Evolutionary conservation across 2,888 invertebrate species (phyloP).

Genomic region (Erebia palarica): DNA sequence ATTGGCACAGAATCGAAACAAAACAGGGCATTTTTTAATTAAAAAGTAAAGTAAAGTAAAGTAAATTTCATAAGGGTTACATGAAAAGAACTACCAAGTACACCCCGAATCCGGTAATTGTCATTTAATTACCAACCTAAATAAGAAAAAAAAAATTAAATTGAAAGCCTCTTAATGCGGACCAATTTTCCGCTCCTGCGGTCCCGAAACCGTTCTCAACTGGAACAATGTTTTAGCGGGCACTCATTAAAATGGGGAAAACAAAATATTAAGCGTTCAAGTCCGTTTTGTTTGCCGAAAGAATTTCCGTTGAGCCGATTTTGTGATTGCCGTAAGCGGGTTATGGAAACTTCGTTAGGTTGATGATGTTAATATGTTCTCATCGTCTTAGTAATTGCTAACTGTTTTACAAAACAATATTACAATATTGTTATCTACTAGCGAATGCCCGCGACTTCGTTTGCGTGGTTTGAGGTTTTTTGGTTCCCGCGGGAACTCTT

Average conservation of each 20-base stretch:
- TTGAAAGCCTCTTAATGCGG: slow-evolving; percentile 55
- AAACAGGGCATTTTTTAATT: not conserved
- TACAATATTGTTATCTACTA: too few relatives aligned
- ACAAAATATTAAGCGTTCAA: slow-evolving; percentile 33
- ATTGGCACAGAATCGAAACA: too few relatives aligned
- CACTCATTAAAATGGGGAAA: slow-evolving; percentile 42
- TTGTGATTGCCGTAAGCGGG: slow-evolving; percentile 14
- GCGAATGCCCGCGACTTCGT: too few relatives aligned
- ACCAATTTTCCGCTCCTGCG: slow-evolving; percentile 52
- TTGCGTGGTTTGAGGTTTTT: too few relatives aligned
- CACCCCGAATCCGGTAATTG: slow-evolving; percentile 63
- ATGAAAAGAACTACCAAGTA: slow-evolving; percentile 17
- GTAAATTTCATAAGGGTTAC: not conserved
- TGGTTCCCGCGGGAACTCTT: too few relatives aligned
- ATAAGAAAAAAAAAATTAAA: slow-evolving; percentile 52
- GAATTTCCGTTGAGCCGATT: slow-evolving; percentile 18
- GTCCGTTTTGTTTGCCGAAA: slow-evolving; percentile 21
- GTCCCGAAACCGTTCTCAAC: slow-evolving; percentile 42
- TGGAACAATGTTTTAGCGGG: slow-evolving; percentile 47
- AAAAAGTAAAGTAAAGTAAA: too few relatives aligned
- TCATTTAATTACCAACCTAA: slow-evolving; percentile 71
- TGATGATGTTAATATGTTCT: not conserved
- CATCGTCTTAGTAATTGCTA: not conserved
- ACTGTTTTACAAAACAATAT: not conserved
- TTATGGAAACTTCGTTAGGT: not conserved